Evolutionary conservation across 2,797 vertebrate genomes (phyloP).

Genomic region (Streptopelia turtur): DNA sequence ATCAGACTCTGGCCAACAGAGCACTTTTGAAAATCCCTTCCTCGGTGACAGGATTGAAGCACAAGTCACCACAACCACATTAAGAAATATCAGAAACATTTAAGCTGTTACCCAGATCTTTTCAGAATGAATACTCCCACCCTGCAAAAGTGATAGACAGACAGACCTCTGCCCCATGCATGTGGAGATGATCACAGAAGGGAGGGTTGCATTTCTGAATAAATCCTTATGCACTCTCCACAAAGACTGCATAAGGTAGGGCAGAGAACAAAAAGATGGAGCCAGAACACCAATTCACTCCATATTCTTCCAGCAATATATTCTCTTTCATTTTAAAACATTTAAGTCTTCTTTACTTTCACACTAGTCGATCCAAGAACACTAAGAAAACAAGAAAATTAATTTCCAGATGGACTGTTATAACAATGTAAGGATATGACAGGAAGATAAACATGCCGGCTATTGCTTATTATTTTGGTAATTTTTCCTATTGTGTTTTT

Average conservation of each 20-base stretch:
- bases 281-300: not conserved
- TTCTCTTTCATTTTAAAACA: not conserved
- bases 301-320: not conserved
- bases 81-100: not conserved
- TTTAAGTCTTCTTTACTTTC: not conserved
- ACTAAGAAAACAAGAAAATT: not conserved
- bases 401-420: not conserved
- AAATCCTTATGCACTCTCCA: not conserved
- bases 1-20: not conserved
- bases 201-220: not conserved
- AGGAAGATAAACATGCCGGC: not conserved
- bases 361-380: not conserved
- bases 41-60: not conserved
- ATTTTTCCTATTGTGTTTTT: not conserved
- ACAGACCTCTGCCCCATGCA: not conserved
- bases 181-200: constrained; percentile 1
- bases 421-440: not conserved
- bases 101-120: not conserved
- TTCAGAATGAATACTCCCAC: not conserved
- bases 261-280: not conserved
- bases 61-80: not conserved
- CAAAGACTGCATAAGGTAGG: not conserved
- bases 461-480: not conserved
- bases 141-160: not conserved
- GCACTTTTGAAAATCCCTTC: not conserved